These are phyloP conservation scores for Himantopus leucocephalus DNA, from an alignment of 2,113 vertebrate genomes.

Conservation along the genomic window DNA sequence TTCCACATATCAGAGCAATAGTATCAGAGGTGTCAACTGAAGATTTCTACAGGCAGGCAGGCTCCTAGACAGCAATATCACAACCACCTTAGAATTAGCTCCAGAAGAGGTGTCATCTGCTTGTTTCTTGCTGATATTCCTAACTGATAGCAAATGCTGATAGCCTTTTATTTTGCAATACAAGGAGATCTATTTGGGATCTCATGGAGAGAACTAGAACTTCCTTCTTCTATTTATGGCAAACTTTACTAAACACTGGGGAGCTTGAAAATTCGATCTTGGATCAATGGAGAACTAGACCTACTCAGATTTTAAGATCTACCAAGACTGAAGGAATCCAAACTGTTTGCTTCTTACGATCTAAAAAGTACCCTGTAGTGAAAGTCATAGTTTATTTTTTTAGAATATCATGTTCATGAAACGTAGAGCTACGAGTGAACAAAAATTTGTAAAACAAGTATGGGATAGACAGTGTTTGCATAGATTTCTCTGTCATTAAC, in stretches of 20 bases:
- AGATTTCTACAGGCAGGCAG: background rate
- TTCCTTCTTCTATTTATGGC: background rate
- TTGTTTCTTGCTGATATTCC: background rate
- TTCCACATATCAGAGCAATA: background rate
- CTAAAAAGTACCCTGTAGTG: background rate
- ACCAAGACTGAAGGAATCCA: background rate
- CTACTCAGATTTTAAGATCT: background rate
- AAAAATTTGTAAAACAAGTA: background rate
- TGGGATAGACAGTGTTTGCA: background rate
- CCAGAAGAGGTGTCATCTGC: background rate
- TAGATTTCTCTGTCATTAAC: background rate
- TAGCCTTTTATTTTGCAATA: background rate
- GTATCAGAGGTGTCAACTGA: background rate
- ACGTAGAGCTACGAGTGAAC: background rate
- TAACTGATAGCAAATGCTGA: background rate
- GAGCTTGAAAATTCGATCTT: background rate
- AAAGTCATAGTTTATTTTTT: background rate
- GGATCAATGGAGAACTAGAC: background rate
- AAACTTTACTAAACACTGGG: background rate
- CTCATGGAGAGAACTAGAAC: background rate
- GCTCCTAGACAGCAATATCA: background rate
- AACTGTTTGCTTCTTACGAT: slow-evolving; percentile 18
- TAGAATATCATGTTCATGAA: background rate
- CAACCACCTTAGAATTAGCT: background rate
- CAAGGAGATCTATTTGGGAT: background rate